A percentile compares a stretch with the other conserved stretches of the same genome.
phyloP scores from a whole-genome alignment of 2,113 vertebrate genomes.

The Plestiodon gilberti region DNA sequence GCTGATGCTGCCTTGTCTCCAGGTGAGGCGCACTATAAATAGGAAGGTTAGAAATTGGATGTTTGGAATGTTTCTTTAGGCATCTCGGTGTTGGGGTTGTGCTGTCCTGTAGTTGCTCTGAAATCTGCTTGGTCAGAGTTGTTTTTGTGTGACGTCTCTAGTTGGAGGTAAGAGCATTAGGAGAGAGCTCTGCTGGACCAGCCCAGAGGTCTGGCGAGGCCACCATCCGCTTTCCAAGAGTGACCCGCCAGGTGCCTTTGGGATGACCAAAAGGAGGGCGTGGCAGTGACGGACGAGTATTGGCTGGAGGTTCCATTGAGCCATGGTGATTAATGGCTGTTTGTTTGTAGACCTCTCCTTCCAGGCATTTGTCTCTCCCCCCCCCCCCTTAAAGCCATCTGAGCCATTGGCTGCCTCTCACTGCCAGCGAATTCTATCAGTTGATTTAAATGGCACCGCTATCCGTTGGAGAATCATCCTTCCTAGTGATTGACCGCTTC shows the following conservation, averaged over 20 bases:
- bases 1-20: neutral
- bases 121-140: neutral
- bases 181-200: neutral
- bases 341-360: no score
- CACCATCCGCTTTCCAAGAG: neutral
- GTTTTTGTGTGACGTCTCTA: neutral
- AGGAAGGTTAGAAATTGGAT: neutral
- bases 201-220: neutral
- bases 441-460: neutral
- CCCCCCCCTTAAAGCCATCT: neutral
- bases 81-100: neutral
- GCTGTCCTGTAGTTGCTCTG: neutral
- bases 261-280: neutral
- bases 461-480: neutral
- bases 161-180: neutral
- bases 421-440: neutral
- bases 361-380: neutral
- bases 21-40: neutral
- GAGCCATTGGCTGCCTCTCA: neutral
- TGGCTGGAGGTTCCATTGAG: no score
- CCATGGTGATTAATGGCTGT: neutral
- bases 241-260: neutral
- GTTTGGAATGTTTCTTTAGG: neutral
- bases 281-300: no score
- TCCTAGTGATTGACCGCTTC: neutral